Conservation (phyloP, 2,797 vertebrate genomes). For the Microcaecilia unicolor region DNA sequence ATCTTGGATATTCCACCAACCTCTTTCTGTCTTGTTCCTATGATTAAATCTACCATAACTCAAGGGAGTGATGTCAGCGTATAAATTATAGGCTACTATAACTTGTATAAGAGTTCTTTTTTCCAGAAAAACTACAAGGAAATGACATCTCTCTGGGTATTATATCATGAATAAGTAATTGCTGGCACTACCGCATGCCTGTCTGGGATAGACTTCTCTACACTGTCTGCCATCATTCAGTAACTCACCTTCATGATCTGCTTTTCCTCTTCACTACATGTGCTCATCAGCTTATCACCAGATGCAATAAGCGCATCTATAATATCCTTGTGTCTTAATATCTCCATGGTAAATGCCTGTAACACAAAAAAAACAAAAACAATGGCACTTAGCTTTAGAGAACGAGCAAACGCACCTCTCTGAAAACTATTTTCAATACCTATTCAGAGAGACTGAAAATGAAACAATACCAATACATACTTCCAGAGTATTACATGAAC, state of each 20-base stretch:
- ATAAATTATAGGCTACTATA: too few species aligned
- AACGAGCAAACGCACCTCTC: neutral
- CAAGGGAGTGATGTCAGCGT: too few species aligned
- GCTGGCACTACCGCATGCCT: neutral
- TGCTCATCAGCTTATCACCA: conserved; percentile 73
- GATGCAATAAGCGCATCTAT: conserved; percentile 86
- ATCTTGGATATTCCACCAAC: too few species aligned
- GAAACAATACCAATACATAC: conserved; percentile 12
- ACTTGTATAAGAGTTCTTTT: too few species aligned
- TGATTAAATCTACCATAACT: too few species aligned
- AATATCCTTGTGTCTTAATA: conserved; percentile 90
- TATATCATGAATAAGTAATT: neutral
- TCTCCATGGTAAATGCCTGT: conserved; percentile 88
- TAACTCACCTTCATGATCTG: conserved; percentile 66
- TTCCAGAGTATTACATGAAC: conserved; percentile 6
- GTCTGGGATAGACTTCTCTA: neutral
- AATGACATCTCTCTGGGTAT: too few species aligned
- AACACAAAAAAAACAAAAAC: too few species aligned
- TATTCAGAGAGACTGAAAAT: conserved; percentile 19
- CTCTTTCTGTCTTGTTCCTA: too few species aligned
- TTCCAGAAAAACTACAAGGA: too few species aligned
- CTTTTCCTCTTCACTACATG: conserved; percentile 78
- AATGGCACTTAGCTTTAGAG: neutral
- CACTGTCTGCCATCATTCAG: neutral
- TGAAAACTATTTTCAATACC: neutral